These are phyloP conservation scores for Drosophila lacicola DNA, from an alignment of 2,888 invertebrate species.

Conservation along the genomic window DNA sequence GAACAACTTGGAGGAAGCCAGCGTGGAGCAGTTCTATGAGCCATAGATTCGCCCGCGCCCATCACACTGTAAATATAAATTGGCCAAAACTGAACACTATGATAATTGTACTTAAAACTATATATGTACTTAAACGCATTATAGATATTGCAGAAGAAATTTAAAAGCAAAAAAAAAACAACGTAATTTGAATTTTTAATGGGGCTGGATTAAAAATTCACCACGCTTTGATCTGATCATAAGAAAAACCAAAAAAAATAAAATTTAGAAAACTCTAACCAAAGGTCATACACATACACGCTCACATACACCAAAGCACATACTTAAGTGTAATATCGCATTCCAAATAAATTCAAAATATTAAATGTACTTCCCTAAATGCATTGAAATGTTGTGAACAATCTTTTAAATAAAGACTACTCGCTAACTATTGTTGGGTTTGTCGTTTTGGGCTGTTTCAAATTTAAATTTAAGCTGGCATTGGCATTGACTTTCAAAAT, in stretches of 20 bases:
- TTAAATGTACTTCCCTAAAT: slow-evolving; percentile 47
- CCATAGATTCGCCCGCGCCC: slow-evolving; percentile 31
- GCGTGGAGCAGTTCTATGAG: slow-evolving; percentile 64
- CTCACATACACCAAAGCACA: slow-evolving; percentile 24
- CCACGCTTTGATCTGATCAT: slow-evolving; percentile 67
- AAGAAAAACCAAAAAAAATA: slow-evolving; percentile 10
- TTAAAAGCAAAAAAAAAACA: slow-evolving; percentile 2
- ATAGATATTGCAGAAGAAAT: slow-evolving; percentile 25
- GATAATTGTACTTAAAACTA: slow-evolving; percentile 35
- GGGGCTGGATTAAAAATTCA: slow-evolving; percentile 85
- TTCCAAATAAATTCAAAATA: slow-evolving; percentile 32
- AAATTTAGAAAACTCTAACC: slow-evolving; percentile 2
- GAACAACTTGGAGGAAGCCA: slow-evolving; percentile 48
- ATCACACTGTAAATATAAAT: slow-evolving; percentile 61
- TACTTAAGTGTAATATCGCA: slow-evolving; percentile 42
- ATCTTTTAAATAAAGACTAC: slow-evolving; percentile 57
- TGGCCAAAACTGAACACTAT: slow-evolving; percentile 31
- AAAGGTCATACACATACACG: slow-evolving; percentile 17
- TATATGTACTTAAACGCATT: slow-evolving; percentile 7
- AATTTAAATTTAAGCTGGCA: neutral
- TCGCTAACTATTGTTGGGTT: slow-evolving; percentile 23
- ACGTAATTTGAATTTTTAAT: slow-evolving; percentile 82
- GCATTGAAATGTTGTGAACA: slow-evolving; percentile 62
- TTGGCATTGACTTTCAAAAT: slow-evolving; percentile 33
- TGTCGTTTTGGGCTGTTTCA: neutral